Evolutionary conservation across 2,113 vertebrate species (phyloP).

Genomic region (Bambusicola thoracicus): DNA sequence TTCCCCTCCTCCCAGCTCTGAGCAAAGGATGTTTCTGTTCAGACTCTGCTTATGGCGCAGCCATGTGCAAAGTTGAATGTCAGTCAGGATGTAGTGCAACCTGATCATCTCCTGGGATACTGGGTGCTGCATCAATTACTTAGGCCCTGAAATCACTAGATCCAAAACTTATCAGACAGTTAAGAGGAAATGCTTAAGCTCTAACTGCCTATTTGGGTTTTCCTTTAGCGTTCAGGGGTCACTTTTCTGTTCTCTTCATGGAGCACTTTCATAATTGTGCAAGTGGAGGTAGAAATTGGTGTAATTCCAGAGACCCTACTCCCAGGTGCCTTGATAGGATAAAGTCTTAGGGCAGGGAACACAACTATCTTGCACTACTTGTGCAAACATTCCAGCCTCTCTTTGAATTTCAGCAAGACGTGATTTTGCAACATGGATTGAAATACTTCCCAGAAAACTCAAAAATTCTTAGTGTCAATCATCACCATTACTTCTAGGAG

Average conservation of each 20-base stretch:
- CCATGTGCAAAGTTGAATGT: neutral
- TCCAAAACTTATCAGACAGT: slow-evolving; percentile 22
- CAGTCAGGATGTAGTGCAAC: neutral
- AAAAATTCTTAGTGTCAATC: neutral
- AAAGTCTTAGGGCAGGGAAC: neutral
- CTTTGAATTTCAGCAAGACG: neutral
- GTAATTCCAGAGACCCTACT: neutral
- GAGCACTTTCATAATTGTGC: neutral
- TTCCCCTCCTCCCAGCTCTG: neutral
- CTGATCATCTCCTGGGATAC: neutral
- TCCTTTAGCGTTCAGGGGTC: neutral
- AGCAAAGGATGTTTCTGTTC: neutral
- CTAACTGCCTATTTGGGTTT: neutral
- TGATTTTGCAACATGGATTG: neutral
- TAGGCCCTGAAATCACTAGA: slow-evolving; percentile 30
- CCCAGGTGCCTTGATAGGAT: neutral
- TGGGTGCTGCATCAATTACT: slow-evolving; percentile 35
- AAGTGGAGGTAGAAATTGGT: neutral
- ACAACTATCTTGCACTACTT: neutral
- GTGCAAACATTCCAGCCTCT: neutral
- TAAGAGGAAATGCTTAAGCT: neutral
- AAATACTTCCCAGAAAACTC: neutral
- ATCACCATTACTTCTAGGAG: neutral
- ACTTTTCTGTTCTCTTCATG: neutral
- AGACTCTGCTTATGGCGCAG: neutral